A percentile compares a stretch with the other conserved stretches of the same genome.
phyloP scores from a whole-genome alignment of 2,797 vertebrate genomes.

The Trachurus trachurus region DNA sequence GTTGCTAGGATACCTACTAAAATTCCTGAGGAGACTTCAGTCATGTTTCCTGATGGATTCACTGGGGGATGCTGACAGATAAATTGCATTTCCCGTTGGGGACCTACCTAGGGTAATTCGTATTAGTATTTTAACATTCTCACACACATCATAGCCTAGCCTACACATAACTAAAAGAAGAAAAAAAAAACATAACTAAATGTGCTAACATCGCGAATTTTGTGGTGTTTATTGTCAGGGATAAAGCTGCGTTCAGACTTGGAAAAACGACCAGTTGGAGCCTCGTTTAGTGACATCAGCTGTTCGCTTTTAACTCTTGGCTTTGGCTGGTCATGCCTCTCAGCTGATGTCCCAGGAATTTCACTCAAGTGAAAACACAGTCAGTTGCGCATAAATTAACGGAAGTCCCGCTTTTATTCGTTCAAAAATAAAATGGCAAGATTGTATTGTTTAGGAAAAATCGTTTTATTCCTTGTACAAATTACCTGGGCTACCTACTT shows the following conservation, averaged over 20 bases:
- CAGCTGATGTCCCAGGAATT: constrained; percentile 55
- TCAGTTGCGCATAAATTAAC: rapidly evolving
- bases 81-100: too few relatives aligned
- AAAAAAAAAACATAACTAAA: background rate
- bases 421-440: constrained; percentile 34
- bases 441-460: background rate
- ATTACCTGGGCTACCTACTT: too few relatives aligned
- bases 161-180: too few relatives aligned
- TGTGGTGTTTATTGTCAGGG: background rate
- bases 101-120: too few relatives aligned
- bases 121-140: too few relatives aligned
- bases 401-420: background rate
- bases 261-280: constrained; percentile 12
- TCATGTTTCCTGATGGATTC: too few relatives aligned
- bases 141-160: too few relatives aligned
- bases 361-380: background rate
- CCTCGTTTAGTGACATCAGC: constrained; percentile 70
- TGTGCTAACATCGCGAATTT: background rate
- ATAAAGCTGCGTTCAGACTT: background rate
- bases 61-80: too few relatives aligned
- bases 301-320: background rate
- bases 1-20: too few relatives aligned
- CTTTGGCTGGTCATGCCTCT: constrained; percentile 34
- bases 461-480: background rate
- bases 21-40: too few relatives aligned